Evolutionary conservation across 2,797 vertebrate species (phyloP).

Genomic region (Oophaga sylvatica): DNA sequence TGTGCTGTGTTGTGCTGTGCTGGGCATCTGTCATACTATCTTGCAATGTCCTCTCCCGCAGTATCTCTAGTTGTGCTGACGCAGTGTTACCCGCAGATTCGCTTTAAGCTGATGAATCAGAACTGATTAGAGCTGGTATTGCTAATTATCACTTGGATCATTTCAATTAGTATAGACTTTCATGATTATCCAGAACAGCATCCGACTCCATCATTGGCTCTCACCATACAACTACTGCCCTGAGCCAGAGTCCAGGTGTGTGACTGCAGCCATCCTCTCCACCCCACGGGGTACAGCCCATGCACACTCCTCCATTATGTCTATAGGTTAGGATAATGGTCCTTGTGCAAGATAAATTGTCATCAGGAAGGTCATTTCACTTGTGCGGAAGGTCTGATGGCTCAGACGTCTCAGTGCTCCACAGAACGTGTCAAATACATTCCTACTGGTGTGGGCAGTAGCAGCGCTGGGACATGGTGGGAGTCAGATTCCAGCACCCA

Average conservation of each 20-base stretch:
- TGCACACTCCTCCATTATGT: too few species aligned
- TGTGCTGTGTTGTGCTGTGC: too few species aligned
- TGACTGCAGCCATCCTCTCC: background rate
- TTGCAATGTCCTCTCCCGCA: too few species aligned
- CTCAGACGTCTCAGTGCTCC: too few species aligned
- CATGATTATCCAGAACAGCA: background rate
- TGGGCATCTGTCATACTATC: too few species aligned
- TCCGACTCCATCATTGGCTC: background rate
- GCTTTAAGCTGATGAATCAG: background rate
- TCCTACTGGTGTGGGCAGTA: constrained; percentile 27
- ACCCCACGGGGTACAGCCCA: too few species aligned
- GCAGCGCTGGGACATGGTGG: background rate
- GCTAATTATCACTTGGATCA: background rate
- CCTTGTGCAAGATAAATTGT: background rate
- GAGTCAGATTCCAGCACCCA: constrained; percentile 44
- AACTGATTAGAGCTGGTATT: background rate
- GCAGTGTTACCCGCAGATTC: too few species aligned
- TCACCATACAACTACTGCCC: background rate
- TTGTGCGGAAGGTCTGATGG: too few species aligned
- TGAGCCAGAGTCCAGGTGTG: background rate
- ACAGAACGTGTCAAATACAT: background rate
- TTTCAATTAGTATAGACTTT: background rate
- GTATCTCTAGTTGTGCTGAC: too few species aligned
- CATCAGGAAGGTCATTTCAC: background rate
- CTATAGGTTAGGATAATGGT: too few species aligned